Percentiles rank a stretch among this genome's conserved stretches.
Conservation (phyloP, 1,140 invertebrate species). For the Kradibia gibbosae region DNA sequence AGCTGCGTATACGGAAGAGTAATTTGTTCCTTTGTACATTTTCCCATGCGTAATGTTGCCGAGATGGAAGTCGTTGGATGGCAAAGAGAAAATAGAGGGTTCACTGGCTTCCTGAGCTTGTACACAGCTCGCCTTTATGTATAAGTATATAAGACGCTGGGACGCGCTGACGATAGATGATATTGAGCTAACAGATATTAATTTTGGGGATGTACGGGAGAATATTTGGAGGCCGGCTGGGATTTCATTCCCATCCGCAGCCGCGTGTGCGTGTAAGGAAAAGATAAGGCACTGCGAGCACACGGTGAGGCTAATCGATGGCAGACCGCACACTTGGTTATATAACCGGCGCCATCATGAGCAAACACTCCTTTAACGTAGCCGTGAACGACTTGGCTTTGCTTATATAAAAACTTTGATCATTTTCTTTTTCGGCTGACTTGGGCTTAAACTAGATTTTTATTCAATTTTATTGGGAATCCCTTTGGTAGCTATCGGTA, state of each 20-base stretch:
- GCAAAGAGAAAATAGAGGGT: background rate
- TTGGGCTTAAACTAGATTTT: background rate
- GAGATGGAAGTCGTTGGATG: background rate
- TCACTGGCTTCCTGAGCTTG: background rate
- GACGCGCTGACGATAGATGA: constrained; percentile 60
- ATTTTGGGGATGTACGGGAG: constrained; percentile 67
- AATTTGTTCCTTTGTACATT: constrained; percentile 53
- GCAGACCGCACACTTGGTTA: constrained; percentile 49
- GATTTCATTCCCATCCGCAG: constrained; percentile 59
- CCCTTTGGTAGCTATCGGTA: background rate
- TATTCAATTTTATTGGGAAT: background rate
- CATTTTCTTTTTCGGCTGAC: constrained; percentile 24
- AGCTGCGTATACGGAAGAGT: constrained; percentile 52
- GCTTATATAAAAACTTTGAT: constrained; percentile 25
- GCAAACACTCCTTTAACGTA: constrained; percentile 40
- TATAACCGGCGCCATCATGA: constrained; percentile 47
- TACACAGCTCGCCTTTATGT: background rate
- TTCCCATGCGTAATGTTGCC: constrained; percentile 23
- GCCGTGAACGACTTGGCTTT: constrained; percentile 11
- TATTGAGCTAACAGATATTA: constrained; percentile 71
- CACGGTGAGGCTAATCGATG: constrained; percentile 46
- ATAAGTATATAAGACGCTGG: constrained; percentile 20
- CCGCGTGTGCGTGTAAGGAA: constrained; percentile 62
- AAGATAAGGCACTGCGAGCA: constrained; percentile 68
- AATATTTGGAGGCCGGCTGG: constrained; percentile 65